Percentiles rank a stretch among this genome's conserved stretches.
phyloP scores from a whole-genome alignment of 2,888 invertebrate species.

The Xestoiulus laeticollis region DNA sequence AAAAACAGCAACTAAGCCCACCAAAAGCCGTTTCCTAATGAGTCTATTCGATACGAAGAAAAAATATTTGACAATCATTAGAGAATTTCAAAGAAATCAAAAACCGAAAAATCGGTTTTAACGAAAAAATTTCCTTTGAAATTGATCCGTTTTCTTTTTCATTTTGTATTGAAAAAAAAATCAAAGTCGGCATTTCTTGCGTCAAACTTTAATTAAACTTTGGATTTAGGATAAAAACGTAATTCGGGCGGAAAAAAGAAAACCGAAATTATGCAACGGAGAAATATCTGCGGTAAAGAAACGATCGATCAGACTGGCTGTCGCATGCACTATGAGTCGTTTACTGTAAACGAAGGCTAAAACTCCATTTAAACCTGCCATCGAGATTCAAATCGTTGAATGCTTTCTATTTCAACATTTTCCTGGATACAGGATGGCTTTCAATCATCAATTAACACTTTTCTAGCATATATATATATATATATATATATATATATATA shows the following conservation, averaged over 20 bases:
- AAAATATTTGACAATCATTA: not conserved
- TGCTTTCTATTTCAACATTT: no score
- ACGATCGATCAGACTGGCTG: not conserved
- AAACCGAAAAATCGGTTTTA: not conserved
- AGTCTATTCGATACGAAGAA: not conserved
- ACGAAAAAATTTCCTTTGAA: not conserved
- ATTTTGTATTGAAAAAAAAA: not conserved
- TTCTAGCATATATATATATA: no score
- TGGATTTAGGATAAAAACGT: not conserved
- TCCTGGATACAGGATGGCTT: no score
- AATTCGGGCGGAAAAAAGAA: not conserved
- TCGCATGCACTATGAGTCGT: not conserved
- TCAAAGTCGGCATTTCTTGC: not conserved
- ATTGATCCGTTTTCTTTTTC: not conserved
- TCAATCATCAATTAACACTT: no score
- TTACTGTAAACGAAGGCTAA: not conserved
- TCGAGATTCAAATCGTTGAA: no score
- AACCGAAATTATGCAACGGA: not conserved
- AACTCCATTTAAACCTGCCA: no score
- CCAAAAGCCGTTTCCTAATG: not conserved
- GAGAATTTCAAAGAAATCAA: constrained; percentile 5
- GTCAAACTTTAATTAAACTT: not conserved
- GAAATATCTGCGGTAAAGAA: not conserved
- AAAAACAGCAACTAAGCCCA: not conserved
- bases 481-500: no score